Conservation (phyloP, 2,113 vertebrate species). For the Chaetops frenatus region DNA sequence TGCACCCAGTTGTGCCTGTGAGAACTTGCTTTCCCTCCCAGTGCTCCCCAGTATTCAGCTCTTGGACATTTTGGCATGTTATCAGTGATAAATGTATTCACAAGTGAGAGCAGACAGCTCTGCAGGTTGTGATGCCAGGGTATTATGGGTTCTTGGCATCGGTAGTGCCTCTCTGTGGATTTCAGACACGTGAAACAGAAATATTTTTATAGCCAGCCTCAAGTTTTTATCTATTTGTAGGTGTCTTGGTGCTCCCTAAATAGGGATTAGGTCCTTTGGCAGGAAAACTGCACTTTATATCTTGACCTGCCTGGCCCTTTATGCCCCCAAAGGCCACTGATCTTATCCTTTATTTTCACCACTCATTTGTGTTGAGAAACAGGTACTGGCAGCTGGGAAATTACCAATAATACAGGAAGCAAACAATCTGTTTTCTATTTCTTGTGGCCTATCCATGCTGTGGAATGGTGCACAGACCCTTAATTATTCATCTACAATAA, state of each 20-base stretch:
- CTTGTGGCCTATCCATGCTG: neutral
- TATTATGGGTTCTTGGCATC: neutral
- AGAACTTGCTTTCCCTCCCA: neutral
- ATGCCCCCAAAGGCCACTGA: neutral
- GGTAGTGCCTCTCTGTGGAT: neutral
- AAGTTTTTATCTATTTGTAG: neutral
- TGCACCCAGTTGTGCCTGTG: neutral
- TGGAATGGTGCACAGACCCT: neutral
- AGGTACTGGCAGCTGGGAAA: neutral
- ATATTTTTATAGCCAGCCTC: neutral
- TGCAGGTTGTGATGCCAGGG: neutral
- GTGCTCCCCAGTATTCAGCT: neutral
- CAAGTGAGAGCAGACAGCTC: slow-evolving; percentile 1
- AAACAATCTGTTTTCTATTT: neutral
- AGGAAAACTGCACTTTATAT: neutral
- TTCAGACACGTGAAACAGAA: neutral
- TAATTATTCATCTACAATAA: neutral
- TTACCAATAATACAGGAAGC: neutral
- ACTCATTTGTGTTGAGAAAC: neutral
- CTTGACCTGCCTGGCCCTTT: neutral
- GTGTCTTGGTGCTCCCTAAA: neutral
- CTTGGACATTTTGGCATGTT: neutral
- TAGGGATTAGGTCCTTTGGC: neutral
- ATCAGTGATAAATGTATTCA: neutral
- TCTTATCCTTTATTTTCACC: neutral